phyloP scores from a whole-genome alignment of 2,888 invertebrate species.

The Lasioglossum marginatum region DNA sequence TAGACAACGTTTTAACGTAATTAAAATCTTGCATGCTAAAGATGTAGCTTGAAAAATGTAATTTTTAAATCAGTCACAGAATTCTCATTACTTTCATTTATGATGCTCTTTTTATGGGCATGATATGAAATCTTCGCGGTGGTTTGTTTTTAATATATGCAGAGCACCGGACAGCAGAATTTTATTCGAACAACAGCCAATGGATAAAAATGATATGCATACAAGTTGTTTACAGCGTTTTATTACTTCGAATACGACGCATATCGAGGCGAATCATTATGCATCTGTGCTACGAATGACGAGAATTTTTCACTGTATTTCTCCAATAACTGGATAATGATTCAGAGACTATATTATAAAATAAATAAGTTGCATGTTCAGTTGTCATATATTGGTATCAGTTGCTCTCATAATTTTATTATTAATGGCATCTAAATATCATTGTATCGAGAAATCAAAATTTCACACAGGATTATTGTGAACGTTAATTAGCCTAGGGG shows the following conservation, averaged over 20 bases:
- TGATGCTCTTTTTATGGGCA: neutral
- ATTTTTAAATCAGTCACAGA: neutral
- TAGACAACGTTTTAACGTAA: slow-evolving; percentile 10
- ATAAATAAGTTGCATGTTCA: neutral
- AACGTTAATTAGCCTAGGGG: too few relatives aligned
- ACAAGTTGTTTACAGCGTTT: neutral
- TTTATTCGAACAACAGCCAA: neutral
- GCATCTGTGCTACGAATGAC: neutral
- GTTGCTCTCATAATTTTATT: neutral
- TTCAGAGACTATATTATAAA: neutral
- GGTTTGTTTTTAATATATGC: neutral
- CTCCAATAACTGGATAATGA: neutral
- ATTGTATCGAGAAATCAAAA: too few relatives aligned
- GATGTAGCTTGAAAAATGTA: slow-evolving; percentile 1
- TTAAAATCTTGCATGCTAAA: neutral
- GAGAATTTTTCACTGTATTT: neutral
- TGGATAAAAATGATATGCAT: neutral
- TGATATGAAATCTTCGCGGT: neutral
- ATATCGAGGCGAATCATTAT: neutral
- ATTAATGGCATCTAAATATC: neutral
- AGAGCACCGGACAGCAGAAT: neutral
- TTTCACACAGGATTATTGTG: too few relatives aligned
- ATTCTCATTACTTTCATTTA: neutral
- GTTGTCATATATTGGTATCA: neutral
- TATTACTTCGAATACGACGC: neutral